Evolutionary conservation across 2,797 vertebrate species (phyloP).

Genomic region (Rhodeus uyekii): DNA sequence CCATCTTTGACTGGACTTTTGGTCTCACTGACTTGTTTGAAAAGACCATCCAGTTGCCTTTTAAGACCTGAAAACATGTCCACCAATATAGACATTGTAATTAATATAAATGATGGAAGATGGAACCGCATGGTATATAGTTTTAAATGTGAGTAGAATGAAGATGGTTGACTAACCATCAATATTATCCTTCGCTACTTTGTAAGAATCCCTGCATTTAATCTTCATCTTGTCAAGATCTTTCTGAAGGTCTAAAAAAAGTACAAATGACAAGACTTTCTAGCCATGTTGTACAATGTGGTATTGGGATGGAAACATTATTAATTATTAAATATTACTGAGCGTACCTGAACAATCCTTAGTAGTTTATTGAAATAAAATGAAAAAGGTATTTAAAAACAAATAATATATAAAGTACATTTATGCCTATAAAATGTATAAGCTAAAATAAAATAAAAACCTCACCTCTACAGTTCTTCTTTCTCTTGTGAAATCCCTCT

Average conservation of each 20-base stretch:
- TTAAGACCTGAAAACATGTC: slow-evolving; percentile 23
- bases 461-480: neutral
- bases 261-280: neutral
- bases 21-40: neutral
- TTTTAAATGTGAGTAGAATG: neutral
- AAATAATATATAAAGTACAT: neutral
- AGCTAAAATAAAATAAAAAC: neutral
- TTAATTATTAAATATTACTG: too few relatives aligned
- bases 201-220: slow-evolving; percentile 18
- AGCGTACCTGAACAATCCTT: slow-evolving; percentile 27
- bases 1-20: slow-evolving; percentile 12
- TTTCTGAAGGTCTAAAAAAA: slow-evolving; percentile 7
- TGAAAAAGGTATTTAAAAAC: neutral
- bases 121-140: neutral
- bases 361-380: neutral
- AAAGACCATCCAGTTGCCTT: neutral
- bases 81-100: neutral
- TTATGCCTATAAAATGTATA: neutral
- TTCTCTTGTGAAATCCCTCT: neutral
- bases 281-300: neutral
- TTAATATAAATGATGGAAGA: neutral
- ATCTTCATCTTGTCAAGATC: slow-evolving; percentile 10
- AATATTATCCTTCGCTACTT: slow-evolving; percentile 16
- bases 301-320: neutral
- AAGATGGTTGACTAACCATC: slow-evolving; percentile 2